These are phyloP conservation scores for Agriopis leucophaearia DNA, from an alignment of 2,888 invertebrate species.

Conservation along the genomic window DNA sequence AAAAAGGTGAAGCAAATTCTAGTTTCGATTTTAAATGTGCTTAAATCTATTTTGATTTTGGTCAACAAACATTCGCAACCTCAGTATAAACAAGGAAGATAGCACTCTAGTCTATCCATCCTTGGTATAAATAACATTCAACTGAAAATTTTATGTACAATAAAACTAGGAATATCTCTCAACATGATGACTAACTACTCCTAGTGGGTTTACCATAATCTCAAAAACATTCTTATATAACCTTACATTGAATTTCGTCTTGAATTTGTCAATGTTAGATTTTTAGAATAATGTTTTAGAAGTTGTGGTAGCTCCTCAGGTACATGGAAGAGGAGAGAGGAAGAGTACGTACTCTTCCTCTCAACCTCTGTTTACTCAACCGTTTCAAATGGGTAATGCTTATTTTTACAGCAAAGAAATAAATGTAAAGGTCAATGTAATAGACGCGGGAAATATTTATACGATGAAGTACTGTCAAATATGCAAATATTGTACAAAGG, in stretches of 20 bases:
- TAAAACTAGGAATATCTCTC: constrained; percentile 51
- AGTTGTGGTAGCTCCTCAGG: constrained; percentile 30
- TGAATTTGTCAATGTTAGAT: too few relatives aligned
- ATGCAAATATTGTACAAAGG: too few relatives aligned
- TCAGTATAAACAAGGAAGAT: constrained; percentile 67
- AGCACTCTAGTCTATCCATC: too few relatives aligned
- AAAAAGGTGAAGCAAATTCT: constrained; percentile 58
- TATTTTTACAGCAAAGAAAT: constrained; percentile 6
- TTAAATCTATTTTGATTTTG: constrained; percentile 53
- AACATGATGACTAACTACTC: constrained; percentile 38
- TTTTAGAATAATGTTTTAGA: too few relatives aligned
- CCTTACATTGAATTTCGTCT: too few relatives aligned
- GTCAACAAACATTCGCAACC: constrained; percentile 77
- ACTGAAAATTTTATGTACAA: constrained; percentile 69
- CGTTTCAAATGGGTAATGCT: constrained; percentile 4
- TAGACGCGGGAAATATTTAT: constrained; percentile 47
- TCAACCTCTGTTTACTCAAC: constrained; percentile 2
- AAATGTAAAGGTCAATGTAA: background rate
- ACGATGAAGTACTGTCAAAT: constrained; percentile 25
- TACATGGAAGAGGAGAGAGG: constrained; percentile 34
- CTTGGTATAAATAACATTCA: too few relatives aligned
- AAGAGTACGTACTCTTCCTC: background rate
- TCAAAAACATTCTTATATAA: too few relatives aligned
- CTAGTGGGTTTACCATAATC: too few relatives aligned
- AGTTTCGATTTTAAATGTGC: constrained; percentile 40